These are phyloP conservation scores for Protaetia brevitarsis DNA, from an alignment of 1,140 invertebrate species.

Conservation along the genomic window DNA sequence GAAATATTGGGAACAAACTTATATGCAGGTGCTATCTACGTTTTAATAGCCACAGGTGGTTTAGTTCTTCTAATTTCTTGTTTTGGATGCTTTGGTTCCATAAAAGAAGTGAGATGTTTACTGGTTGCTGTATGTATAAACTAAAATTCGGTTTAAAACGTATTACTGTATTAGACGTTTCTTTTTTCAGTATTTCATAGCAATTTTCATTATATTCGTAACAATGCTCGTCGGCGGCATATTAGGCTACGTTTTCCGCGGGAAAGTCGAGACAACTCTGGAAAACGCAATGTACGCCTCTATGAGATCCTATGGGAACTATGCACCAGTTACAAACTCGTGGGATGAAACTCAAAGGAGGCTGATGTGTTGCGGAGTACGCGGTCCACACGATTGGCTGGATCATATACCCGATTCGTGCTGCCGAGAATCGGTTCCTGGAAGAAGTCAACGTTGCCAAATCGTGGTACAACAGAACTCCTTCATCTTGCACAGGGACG, in stretches of 20 bases:
- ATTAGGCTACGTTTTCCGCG: constrained; percentile 82
- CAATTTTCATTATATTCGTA: constrained; percentile 81
- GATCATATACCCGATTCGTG: constrained; percentile 74
- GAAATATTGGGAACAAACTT: constrained; percentile 78
- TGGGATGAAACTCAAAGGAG: constrained; percentile 78
- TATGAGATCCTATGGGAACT: constrained; percentile 67
- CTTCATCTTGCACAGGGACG: constrained; percentile 65
- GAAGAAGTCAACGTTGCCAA: constrained; percentile 64
- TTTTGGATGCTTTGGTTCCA: constrained; percentile 81
- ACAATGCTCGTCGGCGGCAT: constrained; percentile 85
- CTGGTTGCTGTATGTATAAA: constrained; percentile 66
- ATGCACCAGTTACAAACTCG: constrained; percentile 65
- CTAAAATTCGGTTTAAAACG: not conserved
- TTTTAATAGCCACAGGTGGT: constrained; percentile 75
- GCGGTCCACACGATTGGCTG: constrained; percentile 70
- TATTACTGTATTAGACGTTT: constrained; percentile 12
- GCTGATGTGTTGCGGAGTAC: constrained; percentile 80
- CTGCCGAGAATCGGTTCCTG: constrained; percentile 64
- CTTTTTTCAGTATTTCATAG: constrained; percentile 77
- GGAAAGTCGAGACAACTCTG: constrained; percentile 68
- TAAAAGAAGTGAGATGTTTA: constrained; percentile 86
- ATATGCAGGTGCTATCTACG: constrained; percentile 76
- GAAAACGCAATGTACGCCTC: constrained; percentile 75
- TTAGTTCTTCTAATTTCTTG: constrained; percentile 75
- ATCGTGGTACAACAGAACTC: constrained; percentile 53